phyloP scores from a whole-genome alignment of 2,797 vertebrate species.

The Anabacerthia variegaticeps region DNA sequence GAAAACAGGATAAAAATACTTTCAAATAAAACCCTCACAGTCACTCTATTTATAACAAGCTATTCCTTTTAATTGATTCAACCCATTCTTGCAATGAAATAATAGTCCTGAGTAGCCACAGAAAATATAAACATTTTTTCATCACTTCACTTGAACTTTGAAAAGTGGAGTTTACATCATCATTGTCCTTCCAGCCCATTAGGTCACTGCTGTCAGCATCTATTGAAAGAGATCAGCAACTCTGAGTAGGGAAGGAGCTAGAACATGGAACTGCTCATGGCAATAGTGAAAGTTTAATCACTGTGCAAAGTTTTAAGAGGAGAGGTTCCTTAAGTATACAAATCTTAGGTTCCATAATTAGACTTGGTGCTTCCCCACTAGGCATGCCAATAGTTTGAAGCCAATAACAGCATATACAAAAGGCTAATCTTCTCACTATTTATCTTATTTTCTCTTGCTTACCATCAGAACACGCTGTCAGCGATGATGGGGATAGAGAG shows the following conservation, averaged over 20 bases:
- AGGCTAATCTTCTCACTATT: not conserved
- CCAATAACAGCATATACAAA: not conserved
- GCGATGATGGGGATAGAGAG: not conserved
- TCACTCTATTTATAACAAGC: not conserved
- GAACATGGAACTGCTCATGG: not conserved
- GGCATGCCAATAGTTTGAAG: not conserved
- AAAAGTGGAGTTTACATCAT: not conserved
- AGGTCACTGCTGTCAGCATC: conserved; percentile 28
- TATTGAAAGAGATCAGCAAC: not conserved
- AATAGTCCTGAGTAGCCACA: conserved; percentile 5
- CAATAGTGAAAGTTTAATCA: not conserved
- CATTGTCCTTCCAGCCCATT: conserved; percentile 40
- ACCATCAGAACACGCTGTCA: not conserved
- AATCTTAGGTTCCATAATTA: not conserved
- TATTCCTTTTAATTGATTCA: not conserved
- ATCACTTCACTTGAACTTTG: not conserved
- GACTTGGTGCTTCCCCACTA: not conserved
- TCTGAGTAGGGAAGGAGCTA: not conserved
- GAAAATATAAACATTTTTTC: conserved; percentile 16
- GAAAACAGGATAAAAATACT: not conserved
- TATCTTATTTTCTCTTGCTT: not conserved
- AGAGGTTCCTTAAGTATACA: not conserved
- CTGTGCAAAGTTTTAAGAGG: not conserved
- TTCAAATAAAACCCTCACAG: not conserved
- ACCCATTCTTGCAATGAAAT: not conserved